These are phyloP conservation scores for Lasiurus cinereus DNA, from an alignment of 2,113 vertebrate species.

Conservation along the genomic window DNA sequence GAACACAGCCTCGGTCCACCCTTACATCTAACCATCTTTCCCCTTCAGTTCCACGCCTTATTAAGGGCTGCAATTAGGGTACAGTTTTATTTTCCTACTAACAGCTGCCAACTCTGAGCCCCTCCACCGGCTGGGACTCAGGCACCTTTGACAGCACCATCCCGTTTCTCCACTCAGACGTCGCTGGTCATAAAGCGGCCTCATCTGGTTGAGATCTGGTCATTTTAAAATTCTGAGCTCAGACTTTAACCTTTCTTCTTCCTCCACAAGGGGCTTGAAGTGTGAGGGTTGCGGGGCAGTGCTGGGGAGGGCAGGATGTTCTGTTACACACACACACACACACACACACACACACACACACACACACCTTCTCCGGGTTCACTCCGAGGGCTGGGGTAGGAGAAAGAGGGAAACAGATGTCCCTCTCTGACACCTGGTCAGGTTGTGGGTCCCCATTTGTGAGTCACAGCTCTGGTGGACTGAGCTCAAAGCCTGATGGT, in stretches of 20 bases:
- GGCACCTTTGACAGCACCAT: neutral
- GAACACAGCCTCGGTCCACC: neutral
- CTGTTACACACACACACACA: neutral
- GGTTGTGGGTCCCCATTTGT: too few relatives aligned
- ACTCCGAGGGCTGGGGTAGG: neutral
- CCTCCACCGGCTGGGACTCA: neutral
- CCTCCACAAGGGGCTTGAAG: neutral
- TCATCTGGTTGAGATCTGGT: neutral
- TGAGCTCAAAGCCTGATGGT: neutral
- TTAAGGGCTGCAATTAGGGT: neutral
- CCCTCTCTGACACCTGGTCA: neutral
- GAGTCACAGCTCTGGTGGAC: neutral
- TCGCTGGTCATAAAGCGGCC: neutral
- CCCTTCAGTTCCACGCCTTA: neutral
- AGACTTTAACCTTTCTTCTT: constrained; percentile 26
- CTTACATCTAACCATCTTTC: neutral
- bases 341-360: neutral
- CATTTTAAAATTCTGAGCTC: neutral
- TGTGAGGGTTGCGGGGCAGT: neutral
- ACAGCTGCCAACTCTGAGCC: neutral
- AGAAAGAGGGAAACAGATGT: neutral
- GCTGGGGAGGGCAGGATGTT: neutral
- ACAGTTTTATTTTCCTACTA: neutral
- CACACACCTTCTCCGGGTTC: neutral
- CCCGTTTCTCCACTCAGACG: neutral